phyloP scores from a whole-genome alignment of 2,888 invertebrate genomes.

The Scrobipalpa costella region DNA sequence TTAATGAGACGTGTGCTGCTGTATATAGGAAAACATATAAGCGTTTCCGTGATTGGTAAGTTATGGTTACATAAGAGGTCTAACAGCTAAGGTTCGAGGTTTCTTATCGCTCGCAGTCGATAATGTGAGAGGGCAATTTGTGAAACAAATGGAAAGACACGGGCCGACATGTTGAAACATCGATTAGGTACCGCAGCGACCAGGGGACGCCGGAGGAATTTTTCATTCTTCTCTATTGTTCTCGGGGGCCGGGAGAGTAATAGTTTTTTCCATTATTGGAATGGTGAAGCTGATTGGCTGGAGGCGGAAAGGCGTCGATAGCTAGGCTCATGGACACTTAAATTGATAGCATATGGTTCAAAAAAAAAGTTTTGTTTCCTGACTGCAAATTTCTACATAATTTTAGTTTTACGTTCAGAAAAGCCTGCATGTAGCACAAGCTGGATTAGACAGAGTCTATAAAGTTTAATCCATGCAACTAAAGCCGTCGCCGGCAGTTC shows the following conservation, averaged over 20 bases:
- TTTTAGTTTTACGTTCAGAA: neutral
- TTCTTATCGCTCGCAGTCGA: slow-evolving; percentile 1
- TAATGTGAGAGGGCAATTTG: slow-evolving; percentile 42
- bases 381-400: neutral
- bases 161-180: slow-evolving; percentile 45
- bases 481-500: slow-evolving; percentile 13
- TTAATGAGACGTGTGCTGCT: slow-evolving; percentile 10
- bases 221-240: slow-evolving; percentile 50
- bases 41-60: no score
- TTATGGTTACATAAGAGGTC: neutral
- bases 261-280: slow-evolving; percentile 58
- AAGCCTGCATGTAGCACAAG: neutral
- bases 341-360: neutral
- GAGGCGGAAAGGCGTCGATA: slow-evolving; percentile 30
- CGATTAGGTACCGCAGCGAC: slow-evolving; percentile 47
- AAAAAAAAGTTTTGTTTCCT: neutral
- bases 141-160: slow-evolving; percentile 53
- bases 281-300: slow-evolving; percentile 48
- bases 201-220: slow-evolving; percentile 28
- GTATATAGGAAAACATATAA: neutral
- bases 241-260: slow-evolving; percentile 47
- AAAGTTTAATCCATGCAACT: slow-evolving; percentile 9
- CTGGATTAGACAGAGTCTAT: slow-evolving; percentile 12
- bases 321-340: neutral
- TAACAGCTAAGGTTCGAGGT: neutral